Base-by-base conservation (phyloP, 2,888 invertebrate genomes). In the Euphydryas editha region DNA sequence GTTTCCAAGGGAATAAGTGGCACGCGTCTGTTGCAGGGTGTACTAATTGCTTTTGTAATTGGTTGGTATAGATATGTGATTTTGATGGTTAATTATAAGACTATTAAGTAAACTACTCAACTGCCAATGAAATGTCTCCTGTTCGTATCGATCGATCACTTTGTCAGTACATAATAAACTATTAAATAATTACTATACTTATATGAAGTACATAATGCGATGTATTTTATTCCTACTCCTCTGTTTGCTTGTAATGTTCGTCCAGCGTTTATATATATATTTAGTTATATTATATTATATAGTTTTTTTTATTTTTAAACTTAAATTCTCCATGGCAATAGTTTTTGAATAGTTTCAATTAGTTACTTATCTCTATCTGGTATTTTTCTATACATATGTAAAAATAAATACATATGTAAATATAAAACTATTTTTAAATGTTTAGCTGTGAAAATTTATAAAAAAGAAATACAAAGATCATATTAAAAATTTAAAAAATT, bases 11-110 rank as follows among this genome's bases (percentile, higher is more conserved):
- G 59, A 56, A 42, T 65, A 59, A 37, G n/a, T 15, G 7, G 49
- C 21, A 24, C 24, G 21, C 49, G 42, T 59, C 42, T 69, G 78
- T 81, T 83, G 83, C 78, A 78, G 78, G 61, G 78, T 68, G 64
- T 67, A 51, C 55, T 59, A 58, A 68, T 63, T 46, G 60, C 49
- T 51, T 67, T 59, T 60, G 51, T 67, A 62, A 65, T 61, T 69
- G 61, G 64, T 66, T 69, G 18, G 62, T 66, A 64, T 73, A 66
- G 49, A n/a, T 15, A 51, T 24, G 67, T 71, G 71, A 71, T 68
- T 66, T 63, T 70, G 68, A 68, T 62, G 68, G 68, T 68, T 72
- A 70, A 66, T 66, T 73, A 44, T 68, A 72, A 67, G 72, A 37
- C 61, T 72, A 66, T 68, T 51, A 30, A 65, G 39, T 44, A 44